These are phyloP conservation scores for Aquatica leii DNA, from an alignment of 2,888 invertebrate genomes.

Conservation along the genomic window DNA sequence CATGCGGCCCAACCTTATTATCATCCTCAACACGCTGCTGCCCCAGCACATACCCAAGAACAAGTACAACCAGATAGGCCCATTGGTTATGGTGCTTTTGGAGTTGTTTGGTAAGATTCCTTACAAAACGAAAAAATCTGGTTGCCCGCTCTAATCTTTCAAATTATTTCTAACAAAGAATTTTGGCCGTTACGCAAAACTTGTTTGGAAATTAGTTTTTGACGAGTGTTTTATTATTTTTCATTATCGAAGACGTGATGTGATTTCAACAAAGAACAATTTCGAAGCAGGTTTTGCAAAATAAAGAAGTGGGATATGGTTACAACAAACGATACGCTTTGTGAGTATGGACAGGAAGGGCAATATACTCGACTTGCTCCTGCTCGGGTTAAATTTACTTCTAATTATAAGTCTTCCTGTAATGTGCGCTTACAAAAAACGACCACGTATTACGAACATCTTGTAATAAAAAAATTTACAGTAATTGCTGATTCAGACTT, in stretches of 20 bases:
- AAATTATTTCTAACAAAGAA: constrained; percentile 7
- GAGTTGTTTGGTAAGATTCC: constrained; percentile 95
- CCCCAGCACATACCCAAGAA: constrained; percentile 65
- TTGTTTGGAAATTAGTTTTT: neutral
- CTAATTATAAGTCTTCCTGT: constrained; percentile 9
- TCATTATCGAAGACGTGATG: too few relatives aligned
- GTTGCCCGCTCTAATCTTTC: neutral
- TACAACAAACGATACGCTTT: constrained; percentile 21
- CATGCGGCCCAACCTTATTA: constrained; percentile 64
- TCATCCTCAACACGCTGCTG: constrained; percentile 63
- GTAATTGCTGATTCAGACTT: too few relatives aligned
- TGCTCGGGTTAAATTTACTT: constrained; percentile 11
- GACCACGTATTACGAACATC: too few relatives aligned
- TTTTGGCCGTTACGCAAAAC: too few relatives aligned
- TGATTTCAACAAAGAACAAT: neutral
- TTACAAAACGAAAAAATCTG: too few relatives aligned
- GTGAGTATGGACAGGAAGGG: constrained; percentile 25
- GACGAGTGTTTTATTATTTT: too few relatives aligned
- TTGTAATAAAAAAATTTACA: too few relatives aligned
- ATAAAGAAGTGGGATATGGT: constrained; percentile 6
- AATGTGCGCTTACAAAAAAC: neutral
- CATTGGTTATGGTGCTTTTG: constrained; percentile 99
- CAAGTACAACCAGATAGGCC: constrained; percentile 93
- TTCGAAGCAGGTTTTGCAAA: neutral
- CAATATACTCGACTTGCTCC: constrained; percentile 18